phyloP scores from a whole-genome alignment of 2,888 invertebrate species.

The Drosophila diplacantha region DNA sequence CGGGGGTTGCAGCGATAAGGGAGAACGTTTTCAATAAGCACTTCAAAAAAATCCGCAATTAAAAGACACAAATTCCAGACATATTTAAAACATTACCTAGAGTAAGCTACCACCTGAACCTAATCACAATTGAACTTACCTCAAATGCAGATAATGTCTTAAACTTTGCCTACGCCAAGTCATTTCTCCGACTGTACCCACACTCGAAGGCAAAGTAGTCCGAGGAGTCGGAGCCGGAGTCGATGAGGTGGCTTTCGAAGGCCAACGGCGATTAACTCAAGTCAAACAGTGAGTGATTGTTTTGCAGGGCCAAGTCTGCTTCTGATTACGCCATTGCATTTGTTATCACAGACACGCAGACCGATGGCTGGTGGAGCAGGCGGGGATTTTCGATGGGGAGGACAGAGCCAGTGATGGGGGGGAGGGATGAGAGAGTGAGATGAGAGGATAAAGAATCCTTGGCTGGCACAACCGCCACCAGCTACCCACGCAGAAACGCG shows the following conservation, averaged over 20 bases:
- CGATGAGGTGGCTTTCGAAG: conserved; percentile 48
- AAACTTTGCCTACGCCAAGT: background rate
- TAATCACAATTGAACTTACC: background rate
- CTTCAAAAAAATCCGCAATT: conserved; percentile 2
- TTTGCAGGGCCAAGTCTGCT: conserved; percentile 59
- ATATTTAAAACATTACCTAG: no score
- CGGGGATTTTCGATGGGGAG: conserved; percentile 1
- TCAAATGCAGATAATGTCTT: no score
- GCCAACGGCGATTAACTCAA: conserved; percentile 72
- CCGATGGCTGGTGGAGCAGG: background rate
- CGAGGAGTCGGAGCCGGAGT: conserved; percentile 3
- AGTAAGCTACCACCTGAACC: background rate
- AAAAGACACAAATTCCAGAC: no score
- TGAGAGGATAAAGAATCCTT: conserved; percentile 28
- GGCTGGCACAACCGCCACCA: background rate
- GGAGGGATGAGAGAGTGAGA: background rate
- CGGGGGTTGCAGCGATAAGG: background rate
- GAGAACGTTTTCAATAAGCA: conserved; percentile 16
- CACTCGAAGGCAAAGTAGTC: conserved; percentile 43
- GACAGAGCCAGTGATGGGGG: conserved; percentile 2
- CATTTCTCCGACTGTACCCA: conserved; percentile 8
- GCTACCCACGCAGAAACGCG: conserved; percentile 27
- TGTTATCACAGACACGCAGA: conserved; percentile 51
- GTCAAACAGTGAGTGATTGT: conserved; percentile 72
- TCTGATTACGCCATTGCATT: conserved; percentile 64